Evolutionary conservation across 1,140 invertebrate species (phyloP).

Genomic region (Drosophila seguyi): DNA sequence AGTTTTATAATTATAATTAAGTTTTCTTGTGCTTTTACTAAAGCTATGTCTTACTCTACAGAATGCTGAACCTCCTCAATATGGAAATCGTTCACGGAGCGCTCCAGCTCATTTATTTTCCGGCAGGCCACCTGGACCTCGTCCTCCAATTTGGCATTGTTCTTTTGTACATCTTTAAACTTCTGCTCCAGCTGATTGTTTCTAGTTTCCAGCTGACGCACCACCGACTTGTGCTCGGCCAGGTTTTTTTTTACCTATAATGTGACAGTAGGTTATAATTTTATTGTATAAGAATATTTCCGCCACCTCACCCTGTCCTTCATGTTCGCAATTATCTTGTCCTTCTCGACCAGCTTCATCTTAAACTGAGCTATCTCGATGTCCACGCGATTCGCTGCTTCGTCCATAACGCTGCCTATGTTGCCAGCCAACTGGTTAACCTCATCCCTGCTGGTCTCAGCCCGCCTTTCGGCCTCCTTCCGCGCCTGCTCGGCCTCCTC

Average conservation of each 20-base stretch:
- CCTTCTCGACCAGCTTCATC: constrained; percentile 87
- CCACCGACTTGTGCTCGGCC: constrained; percentile 22
- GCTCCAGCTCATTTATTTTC: constrained; percentile 41
- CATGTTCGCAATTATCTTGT: constrained; percentile 84
- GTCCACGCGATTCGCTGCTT: constrained; percentile 88
- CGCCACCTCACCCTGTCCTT: constrained; percentile 63
- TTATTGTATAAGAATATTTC: neutral
- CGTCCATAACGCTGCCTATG: constrained; percentile 86
- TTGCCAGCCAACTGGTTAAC: constrained; percentile 55
- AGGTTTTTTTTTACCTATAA: constrained; percentile 31
- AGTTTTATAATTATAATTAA: neutral
- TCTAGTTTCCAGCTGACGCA: constrained; percentile 44
- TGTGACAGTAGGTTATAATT: too few relatives aligned
- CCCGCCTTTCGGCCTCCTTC: constrained; percentile 72
- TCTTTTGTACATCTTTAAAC: constrained; percentile 46
- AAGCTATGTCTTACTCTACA: constrained; percentile 21
- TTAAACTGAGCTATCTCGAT: constrained; percentile 86
- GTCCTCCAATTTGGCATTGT: constrained; percentile 52
- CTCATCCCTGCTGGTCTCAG: constrained; percentile 72
- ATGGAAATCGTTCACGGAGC: neutral
- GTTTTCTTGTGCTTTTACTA: neutral
- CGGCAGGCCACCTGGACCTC: constrained; percentile 53
- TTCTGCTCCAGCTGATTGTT: constrained; percentile 61
- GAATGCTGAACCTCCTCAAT: constrained; percentile 8
- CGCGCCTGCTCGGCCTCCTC: constrained; percentile 86